Conservation (phyloP, 2,113 vertebrate species). For the Ammodytes dubius region DNA sequence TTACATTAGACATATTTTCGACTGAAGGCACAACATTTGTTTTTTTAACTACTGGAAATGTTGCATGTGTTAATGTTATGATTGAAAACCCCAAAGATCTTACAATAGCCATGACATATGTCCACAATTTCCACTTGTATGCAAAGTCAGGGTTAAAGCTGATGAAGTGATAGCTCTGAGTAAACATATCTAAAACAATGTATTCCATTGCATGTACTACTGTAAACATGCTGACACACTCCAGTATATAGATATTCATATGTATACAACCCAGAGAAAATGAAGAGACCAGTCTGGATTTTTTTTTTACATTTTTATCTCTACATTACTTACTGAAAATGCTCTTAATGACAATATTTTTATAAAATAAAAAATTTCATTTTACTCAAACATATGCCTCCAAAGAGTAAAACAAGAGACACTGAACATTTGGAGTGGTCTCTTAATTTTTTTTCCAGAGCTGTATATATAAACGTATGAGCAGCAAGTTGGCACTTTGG, state of each 20-base stretch:
- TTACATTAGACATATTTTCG: slow-evolving; percentile 11
- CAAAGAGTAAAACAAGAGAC: no score
- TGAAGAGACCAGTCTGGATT: no score
- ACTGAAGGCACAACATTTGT: slow-evolving; percentile 65
- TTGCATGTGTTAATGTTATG: slow-evolving; percentile 14
- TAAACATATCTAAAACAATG: slow-evolving; percentile 41
- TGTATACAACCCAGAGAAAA: neutral
- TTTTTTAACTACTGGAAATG: slow-evolving; percentile 1
- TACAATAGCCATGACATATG: slow-evolving; percentile 10
- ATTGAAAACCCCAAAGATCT: slow-evolving; percentile 24
- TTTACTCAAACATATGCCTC: no score
- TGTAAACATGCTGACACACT: slow-evolving; percentile 49
- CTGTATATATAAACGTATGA: slow-evolving; percentile 10
- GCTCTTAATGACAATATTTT: no score
- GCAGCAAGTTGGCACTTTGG: slow-evolving; percentile 62
- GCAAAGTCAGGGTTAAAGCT: neutral
- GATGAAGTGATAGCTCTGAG: slow-evolving; percentile 13
- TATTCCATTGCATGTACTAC: slow-evolving; percentile 32
- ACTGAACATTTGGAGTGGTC: no score
- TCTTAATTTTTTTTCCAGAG: no score
- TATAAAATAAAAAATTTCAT: no score
- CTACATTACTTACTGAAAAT: no score
- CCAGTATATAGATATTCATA: neutral
- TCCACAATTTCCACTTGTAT: neutral
- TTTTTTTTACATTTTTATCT: no score